phyloP scores from a whole-genome alignment of 2,888 invertebrate species.

The Orchestes rusci region DNA sequence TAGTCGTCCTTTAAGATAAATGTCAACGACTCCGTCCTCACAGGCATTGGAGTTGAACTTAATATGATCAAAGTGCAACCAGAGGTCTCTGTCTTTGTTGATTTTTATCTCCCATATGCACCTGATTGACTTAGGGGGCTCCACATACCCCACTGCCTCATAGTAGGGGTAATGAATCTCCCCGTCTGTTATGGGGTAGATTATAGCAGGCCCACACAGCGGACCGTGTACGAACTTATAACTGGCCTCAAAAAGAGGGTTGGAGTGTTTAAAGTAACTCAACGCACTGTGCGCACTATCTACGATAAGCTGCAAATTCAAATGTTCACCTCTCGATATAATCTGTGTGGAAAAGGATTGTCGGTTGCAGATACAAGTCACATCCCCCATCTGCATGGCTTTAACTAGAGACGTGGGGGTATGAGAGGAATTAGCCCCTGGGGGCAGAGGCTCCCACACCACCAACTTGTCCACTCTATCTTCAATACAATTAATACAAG shows the following conservation, averaged over 20 bases:
- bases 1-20: conserved; percentile 52
- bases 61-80: conserved; percentile 80
- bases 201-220: conserved; percentile 74
- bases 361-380: conserved; percentile 68
- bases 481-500: conserved; percentile 80
- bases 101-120: conserved; percentile 56
- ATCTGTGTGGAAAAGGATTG: conserved; percentile 53
- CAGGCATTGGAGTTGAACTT: conserved; percentile 79
- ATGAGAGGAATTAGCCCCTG: conserved; percentile 40
- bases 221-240: conserved; percentile 89
- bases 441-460: conserved; percentile 64
- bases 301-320: conserved; percentile 74
- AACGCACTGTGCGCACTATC: conserved; percentile 77
- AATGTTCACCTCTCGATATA: conserved; percentile 71
- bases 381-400: conserved; percentile 59
- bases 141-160: conserved; percentile 65
- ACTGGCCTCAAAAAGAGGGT: conserved; percentile 76
- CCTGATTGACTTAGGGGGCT: conserved; percentile 59
- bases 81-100: conserved; percentile 75
- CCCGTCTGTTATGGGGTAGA: conserved; percentile 74
- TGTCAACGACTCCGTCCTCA: conserved; percentile 79
- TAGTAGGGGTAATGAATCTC: conserved; percentile 83
- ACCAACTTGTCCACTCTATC: conserved; percentile 79
- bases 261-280: conserved; percentile 80
- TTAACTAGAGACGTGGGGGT: conserved; percentile 50